Evolutionary conservation across 2,888 invertebrate genomes (phyloP), one percentile per base, ranked within the genome.

Genomic region (Junonia oenone): DNA sequence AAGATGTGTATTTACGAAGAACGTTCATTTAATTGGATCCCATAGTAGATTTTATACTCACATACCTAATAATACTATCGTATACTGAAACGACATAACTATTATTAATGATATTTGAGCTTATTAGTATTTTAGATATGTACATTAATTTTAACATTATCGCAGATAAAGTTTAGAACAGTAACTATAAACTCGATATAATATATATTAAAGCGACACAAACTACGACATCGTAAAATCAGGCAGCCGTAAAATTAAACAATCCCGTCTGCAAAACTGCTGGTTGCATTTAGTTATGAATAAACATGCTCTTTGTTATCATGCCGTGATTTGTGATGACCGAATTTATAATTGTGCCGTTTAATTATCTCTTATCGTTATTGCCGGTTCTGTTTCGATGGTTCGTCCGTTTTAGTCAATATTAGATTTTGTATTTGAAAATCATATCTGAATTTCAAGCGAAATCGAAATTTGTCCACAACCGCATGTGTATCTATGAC

Each of bases 191-290:
- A 55, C 45, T 56, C 31, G 45, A 56, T 51, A 52, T 51, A 46
- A 48, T 51, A 50, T 48, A 46, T 56, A 53, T 57, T 57, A 63
- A 59, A 45, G 52, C 46, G 45, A 58, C 53, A 59, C 57, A 48
- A 58, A 57, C 61, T 63, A 59, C 55, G 51, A 55, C 61, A 53
- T 57, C 55, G 61, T 55, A 61, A 56, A 58, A 61, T 58, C 52
- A 56, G 49, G 54, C 56, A 49, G 49, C 49, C 57, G 57, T 63
- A 58, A 61, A 61, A 63, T 63, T 58, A 55, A 61, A 61, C 61
- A 63, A 60, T 55, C 27, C 53, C 47, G 58, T 55, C 52, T 51
- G 47, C 61, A 58, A 55, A 56, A 63, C 56, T 40, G 51, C 51
- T 53, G 46, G 51, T 50, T 51, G 53, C 22, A 51, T 47, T 54